phyloP scores from a whole-genome alignment of 1,140 invertebrate genomes.

The Akabosia matsudoensis region DNA sequence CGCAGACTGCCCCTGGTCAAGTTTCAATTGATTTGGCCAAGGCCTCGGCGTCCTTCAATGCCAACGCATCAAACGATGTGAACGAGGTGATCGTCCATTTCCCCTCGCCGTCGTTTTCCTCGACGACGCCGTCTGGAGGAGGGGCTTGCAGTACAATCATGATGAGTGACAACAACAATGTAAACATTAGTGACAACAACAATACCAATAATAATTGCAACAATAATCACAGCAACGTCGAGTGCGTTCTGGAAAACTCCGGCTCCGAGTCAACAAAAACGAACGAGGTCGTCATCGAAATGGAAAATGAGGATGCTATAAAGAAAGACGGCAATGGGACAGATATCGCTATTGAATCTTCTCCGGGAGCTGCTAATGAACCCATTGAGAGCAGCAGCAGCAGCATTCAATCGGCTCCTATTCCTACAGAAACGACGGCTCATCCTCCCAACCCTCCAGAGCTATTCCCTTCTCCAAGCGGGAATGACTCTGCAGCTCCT shows the following conservation, averaged over 20 bases:
- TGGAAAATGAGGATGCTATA: neutral
- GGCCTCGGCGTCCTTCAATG: neutral
- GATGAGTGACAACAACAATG: neutral
- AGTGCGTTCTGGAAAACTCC: neutral
- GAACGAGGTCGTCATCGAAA: neutral
- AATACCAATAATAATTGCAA: neutral
- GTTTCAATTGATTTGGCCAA: neutral
- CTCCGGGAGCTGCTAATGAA: neutral
- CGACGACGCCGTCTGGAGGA: neutral
- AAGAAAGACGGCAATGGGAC: neutral
- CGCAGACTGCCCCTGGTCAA: neutral
- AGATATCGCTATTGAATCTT: neutral
- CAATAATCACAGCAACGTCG: neutral
- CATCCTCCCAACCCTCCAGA: neutral
- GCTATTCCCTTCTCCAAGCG: too few relatives aligned
- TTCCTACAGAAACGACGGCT: neutral
- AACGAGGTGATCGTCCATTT: neutral
- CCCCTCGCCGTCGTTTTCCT: neutral
- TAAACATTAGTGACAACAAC: slow-evolving; percentile 3
- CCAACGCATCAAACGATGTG: neutral
- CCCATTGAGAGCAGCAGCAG: too few relatives aligned
- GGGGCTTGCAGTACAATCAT: neutral
- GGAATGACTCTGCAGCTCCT: too few relatives aligned
- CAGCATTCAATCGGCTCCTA: neutral
- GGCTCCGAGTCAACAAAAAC: neutral